Evolutionary conservation across 2,797 vertebrate genomes (phyloP), one percentile per base, ranked within the genome.

Genomic region (Tangara arthus): DNA sequence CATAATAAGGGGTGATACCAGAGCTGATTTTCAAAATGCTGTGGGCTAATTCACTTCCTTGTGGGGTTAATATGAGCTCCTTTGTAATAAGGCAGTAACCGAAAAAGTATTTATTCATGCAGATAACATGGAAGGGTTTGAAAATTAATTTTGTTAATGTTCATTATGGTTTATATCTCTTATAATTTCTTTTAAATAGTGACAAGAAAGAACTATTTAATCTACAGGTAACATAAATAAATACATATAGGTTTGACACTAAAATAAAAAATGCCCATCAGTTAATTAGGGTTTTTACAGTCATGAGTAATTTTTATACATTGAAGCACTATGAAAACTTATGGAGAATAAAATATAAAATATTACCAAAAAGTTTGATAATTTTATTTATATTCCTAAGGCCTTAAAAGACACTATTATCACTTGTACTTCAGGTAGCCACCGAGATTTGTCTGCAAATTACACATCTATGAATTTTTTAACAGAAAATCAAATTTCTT

Each of bases 351-450:
- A 73, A 86, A 69, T 34, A 47, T 41, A 47, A 81, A 69, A 5
- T 44, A 52, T 52, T 69, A 41, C 0, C 7, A 41, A 60, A 72
- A 80, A 10, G 0, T 41, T 3, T 35, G 3, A 42, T 65, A 0
- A 6, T n/a, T 65, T 83, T 70, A 46, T 61, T 73, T 61, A 32
- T 24, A 32, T 53, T 30, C 9, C 2, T 61, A 57, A 47, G 6
- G 13, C 7, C 24, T 66, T 53, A 68, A 41, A 73, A 63, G 32
- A 39, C 3, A 7, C 4, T 53, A 42, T 60, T 34, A 68, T 35
- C 12, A 61, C 15, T 83, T 63, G 32, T 27, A 50, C 2, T 64
- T 77, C 49, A 69, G 16, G 20, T 49, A 37, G 12, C 41, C 49
- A 53, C 27, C 32, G 9, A 73, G 18, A 57, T n/a, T 70, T 78